Base-by-base conservation (phyloP, 2,797 vertebrate species). In the Labroides dimidiatus region DNA sequence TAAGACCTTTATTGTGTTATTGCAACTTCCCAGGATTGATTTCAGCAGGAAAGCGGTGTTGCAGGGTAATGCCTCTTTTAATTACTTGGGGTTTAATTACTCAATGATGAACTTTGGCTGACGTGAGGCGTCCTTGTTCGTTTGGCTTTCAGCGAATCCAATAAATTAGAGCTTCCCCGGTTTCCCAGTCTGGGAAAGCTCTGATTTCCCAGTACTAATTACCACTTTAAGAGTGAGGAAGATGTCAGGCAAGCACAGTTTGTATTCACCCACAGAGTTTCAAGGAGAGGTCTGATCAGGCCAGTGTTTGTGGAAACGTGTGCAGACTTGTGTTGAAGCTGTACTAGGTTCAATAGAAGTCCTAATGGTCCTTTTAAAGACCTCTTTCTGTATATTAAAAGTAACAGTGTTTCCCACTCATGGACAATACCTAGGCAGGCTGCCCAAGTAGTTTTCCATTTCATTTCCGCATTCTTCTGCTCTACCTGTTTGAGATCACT, bases 31-130 rank as follows among this genome's bases (percentile, higher is more conserved):
- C 36, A 17, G 24, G 21, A 50, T 21, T 48, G 43, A 50, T 33
- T 41, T 9, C 36, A 48, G 23, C 23, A 41, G 64, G 4, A 57
- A 19, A 20, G 9, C 13, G 21, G 45, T 52, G 27, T 16, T 60
- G 42, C 48, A 39, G 55, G 30, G 33, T 54, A 47, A 51, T 71
- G 27, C 45, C 10, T 53, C 27, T 50, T 67, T 57, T 50, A 67
- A 53, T 60, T 39, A 45, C 49, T 16, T 36, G 21, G 14, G 10
- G 50, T 63, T 75, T 41, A 47, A 51, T 55, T 33, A 52, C 39
- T 30, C 5, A 41, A 56, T 6, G 1, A 43, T 37, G 24, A 55
- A 55, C 39, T 59, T 43, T 52, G 56, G 27, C 65, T 69, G 65
- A 37, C 8, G 2, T 36, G 37, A 55, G 51, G 52, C 44, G 14